Percentiles rank a stretch among this genome's conserved stretches.
These are phyloP conservation scores for Diploscapter pachys DNA, from an alignment of 1,140 invertebrate genomes.

Conservation along the genomic window DNA sequence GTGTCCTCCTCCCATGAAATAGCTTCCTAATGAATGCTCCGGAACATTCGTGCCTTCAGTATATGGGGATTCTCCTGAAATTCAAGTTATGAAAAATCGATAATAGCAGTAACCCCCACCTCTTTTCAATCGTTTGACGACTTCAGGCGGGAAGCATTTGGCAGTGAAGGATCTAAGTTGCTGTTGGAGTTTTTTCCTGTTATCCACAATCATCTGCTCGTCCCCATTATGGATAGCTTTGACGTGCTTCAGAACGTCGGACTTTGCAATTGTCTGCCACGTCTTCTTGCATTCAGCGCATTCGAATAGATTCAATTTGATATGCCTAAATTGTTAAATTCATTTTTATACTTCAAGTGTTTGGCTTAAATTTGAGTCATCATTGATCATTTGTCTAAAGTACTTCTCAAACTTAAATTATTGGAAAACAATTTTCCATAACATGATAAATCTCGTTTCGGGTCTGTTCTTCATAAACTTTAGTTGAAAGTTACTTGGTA, in stretches of 20 bases:
- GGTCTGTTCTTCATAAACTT: neutral
- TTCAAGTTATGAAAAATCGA: too few species aligned
- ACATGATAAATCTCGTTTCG: neutral
- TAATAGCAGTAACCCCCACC: too few species aligned
- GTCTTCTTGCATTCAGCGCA: constrained; percentile 13
- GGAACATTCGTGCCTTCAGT: too few species aligned
- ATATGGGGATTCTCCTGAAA: too few species aligned
- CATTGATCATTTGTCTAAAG: neutral
- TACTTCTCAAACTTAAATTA: neutral
- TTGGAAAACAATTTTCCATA: neutral
- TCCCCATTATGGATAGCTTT: constrained; percentile 7
- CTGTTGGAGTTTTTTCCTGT: constrained; percentile 16
- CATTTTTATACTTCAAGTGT: too few species aligned
- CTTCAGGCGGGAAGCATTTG: constrained; percentile 17
- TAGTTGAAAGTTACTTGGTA: constrained; percentile 19
- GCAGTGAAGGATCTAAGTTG: constrained; percentile 15
- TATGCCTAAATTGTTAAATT: neutral
- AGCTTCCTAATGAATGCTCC: too few species aligned
- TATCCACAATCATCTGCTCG: constrained; percentile 17
- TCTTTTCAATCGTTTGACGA: too few species aligned
- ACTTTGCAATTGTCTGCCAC: constrained; percentile 28
- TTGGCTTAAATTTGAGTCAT: neutral
- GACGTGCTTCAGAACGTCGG: constrained; percentile 24
- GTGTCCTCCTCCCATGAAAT: too few species aligned
- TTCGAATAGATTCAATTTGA: constrained; percentile 18